Percentiles rank a stretch among this genome's conserved stretches.
Conservation (phyloP, 1,140 invertebrate species). For the Meloidogyne exigua region DNA sequence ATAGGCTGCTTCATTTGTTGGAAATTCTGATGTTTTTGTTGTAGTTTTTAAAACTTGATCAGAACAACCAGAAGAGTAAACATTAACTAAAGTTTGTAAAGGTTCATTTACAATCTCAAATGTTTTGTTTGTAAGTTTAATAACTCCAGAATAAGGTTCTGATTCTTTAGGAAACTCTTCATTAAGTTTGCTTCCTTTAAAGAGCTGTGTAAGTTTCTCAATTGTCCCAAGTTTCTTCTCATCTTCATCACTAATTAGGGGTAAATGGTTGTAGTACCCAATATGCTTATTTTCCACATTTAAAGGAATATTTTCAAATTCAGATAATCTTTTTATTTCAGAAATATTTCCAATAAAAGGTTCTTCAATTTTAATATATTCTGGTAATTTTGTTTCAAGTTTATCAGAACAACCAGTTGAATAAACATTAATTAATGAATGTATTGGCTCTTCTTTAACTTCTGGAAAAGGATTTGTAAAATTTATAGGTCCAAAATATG, state of each 20-base stretch:
- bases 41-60: conserved; percentile 22
- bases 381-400: background rate
- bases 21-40: background rate
- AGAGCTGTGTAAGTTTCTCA: background rate
- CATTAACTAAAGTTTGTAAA: conserved; percentile 16
- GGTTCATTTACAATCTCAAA: conserved; percentile 13
- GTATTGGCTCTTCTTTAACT: background rate
- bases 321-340: background rate
- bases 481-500: conserved; percentile 23
- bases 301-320: background rate
- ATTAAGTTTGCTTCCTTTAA: conserved; percentile 6
- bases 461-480: conserved; percentile 17
- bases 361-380: background rate
- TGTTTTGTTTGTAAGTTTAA: conserved; percentile 4
- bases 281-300: background rate
- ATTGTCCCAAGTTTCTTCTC: background rate
- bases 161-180: conserved; percentile 24
- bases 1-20: background rate
- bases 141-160: conserved; percentile 19
- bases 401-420: conserved; percentile 31
- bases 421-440: conserved; percentile 23
- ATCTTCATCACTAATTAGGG: no score
- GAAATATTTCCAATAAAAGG: background rate
- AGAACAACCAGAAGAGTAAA: conserved; percentile 35
- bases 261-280: no score